Base-by-base conservation (phyloP, 1,140 invertebrate species). In the Acromyrmex echinatior region DNA sequence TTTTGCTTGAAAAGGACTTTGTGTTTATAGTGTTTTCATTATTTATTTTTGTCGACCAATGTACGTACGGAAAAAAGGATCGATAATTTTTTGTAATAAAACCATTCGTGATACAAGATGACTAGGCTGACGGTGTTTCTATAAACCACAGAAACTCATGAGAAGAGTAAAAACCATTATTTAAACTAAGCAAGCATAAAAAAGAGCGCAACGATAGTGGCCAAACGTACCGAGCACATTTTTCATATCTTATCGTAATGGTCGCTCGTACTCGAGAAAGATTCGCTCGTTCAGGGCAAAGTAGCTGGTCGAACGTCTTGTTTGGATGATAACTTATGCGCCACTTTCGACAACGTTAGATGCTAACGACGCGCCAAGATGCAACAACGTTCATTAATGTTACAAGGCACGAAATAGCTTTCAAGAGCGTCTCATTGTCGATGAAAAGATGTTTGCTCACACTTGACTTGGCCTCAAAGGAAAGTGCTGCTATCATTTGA, bases 171-270 rank as follows among this genome's bases (percentile, higher is more conserved):
- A 28, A 18, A n/a, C 12, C 21, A 81, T 58, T 18, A 71, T 71
- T 81, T 81, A 58, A 73, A 51, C 21, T 73, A 73, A 73, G 58
- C 51, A 58, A 31, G 51, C 31, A 21, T 71, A 71, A 81, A 70
- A 70, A 7, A 80, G n/a, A 53, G 49, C 60, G 63, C 60, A 84
- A 88, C 78, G 88, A 87, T 80, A 51, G 62, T 39, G 31, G 84
- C 56, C 71, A 84, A 89, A 88, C 63, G 81, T 86, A 70, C 53
- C 86, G 79, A 73, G 76, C 74, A 73, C 76, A 90, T 93, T 92
- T 92, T 88, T 91, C 88, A 86, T 86, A 90, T 90, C 86, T 92
- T 93, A 92, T 93, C 91, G 81, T 88, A 88, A 91, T 87, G 79
- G 85, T 68, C 80, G 88, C 49, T 74, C 63, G 62, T 56, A 12